Conservation (phyloP, 2,797 vertebrate genomes). For the Pseudotriccus pelzelni region DNA sequence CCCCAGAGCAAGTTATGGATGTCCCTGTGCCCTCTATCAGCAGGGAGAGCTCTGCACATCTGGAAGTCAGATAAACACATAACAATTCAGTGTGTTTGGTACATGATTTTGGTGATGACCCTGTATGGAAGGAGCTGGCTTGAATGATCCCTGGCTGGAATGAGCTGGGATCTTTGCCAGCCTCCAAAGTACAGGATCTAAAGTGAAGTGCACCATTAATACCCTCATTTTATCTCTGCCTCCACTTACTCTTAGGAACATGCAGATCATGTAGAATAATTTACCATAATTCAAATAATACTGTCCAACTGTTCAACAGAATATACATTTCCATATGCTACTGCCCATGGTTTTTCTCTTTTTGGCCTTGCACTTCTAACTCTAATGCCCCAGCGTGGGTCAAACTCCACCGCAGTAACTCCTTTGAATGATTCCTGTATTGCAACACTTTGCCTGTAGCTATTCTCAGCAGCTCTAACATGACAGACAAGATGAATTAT, state of each 20-base stretch:
- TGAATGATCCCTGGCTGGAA: neutral
- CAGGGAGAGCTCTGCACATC: neutral
- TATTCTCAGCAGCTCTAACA: slow-evolving; percentile 25
- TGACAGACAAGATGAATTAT: slow-evolving; percentile 25
- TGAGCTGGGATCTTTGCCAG: neutral
- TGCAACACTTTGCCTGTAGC: slow-evolving; percentile 21
- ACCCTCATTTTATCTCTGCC: neutral
- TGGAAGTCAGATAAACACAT: rapidly evolving
- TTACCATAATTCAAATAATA: neutral
- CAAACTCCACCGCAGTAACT: neutral
- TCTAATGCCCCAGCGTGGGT: neutral
- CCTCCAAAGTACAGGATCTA: neutral
- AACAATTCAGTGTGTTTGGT: neutral
- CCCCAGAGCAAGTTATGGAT: neutral
- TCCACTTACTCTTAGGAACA: neutral
- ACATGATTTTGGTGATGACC: neutral
- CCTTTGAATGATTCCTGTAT: slow-evolving; percentile 2
- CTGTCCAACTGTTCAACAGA: neutral
- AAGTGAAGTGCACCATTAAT: neutral
- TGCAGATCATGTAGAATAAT: neutral
- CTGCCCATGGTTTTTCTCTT: neutral
- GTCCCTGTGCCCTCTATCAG: neutral
- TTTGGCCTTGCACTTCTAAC: neutral
- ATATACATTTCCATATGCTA: neutral
- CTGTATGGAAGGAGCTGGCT: neutral